phyloP scores from a whole-genome alignment of 2,888 invertebrate species.

The Zygothrica quintamaculata region DNA sequence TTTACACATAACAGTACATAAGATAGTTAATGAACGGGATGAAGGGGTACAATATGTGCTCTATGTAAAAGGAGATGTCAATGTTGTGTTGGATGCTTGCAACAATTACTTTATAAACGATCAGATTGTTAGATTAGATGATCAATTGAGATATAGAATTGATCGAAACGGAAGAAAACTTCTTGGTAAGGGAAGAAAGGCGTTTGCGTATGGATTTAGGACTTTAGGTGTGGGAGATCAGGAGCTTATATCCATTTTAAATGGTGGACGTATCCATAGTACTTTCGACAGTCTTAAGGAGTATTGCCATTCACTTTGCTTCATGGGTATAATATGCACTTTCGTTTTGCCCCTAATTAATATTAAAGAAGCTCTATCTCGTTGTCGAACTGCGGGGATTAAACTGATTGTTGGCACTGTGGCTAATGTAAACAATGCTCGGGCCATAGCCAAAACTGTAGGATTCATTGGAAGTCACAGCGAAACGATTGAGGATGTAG shows the following conservation, averaged over 20 bases:
- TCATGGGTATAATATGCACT: slow-evolving; percentile 55
- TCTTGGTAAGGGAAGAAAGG: slow-evolving; percentile 37
- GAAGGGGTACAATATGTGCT: slow-evolving; percentile 27
- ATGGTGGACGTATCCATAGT: too few relatives aligned
- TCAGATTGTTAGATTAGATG: slow-evolving; percentile 19
- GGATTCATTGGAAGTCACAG: slow-evolving; percentile 36
- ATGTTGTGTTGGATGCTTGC: slow-evolving; percentile 32
- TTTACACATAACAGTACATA: slow-evolving; percentile 54
- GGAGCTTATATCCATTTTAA: too few relatives aligned
- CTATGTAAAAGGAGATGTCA: slow-evolving; percentile 39
- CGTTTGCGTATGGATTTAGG: slow-evolving; percentile 46
- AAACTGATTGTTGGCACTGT: slow-evolving; percentile 51
- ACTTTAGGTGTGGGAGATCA: slow-evolving; percentile 26
- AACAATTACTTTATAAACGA: slow-evolving; percentile 12
- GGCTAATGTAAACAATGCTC: background rate
- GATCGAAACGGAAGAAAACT: background rate
- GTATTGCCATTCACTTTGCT: slow-evolving; percentile 27
- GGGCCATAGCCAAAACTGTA: slow-evolving; percentile 44
- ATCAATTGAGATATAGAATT: background rate
- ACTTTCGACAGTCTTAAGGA: slow-evolving; percentile 3
- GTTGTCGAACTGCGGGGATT: slow-evolving; percentile 60
- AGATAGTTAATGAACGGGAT: background rate
- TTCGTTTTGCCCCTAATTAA: slow-evolving; percentile 36
- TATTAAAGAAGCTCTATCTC: slow-evolving; percentile 26
- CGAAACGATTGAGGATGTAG: slow-evolving; percentile 25